Evolutionary conservation across 53 echinoderm and acorn worm genomes (phyloP).

Genomic region (Hippasteria phrygiana): DNA sequence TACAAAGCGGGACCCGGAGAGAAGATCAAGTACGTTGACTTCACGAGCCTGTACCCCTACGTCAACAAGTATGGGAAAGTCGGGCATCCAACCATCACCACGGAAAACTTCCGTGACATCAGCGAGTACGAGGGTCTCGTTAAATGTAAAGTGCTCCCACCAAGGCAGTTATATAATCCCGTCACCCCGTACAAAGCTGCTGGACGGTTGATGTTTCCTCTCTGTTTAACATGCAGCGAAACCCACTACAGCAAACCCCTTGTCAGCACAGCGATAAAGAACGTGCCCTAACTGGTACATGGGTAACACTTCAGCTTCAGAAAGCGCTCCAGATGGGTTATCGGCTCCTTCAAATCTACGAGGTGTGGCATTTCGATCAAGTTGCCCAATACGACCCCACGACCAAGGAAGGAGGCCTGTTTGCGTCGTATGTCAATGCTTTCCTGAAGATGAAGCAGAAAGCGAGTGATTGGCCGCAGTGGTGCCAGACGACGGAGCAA

Average conservation of each 20-base stretch:
- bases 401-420: conserved; percentile 21
- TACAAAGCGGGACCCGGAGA: conserved; percentile 45
- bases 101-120: conserved; percentile 33
- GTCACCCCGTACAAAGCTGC: conserved; percentile 48
- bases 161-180: conserved; percentile 41
- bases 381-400: conserved; percentile 10
- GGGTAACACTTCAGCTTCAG: conserved; percentile 61
- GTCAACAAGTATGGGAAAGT: conserved; percentile 69
- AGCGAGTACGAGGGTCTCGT: conserved; percentile 64
- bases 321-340: conserved; percentile 68
- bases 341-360: too few relatives aligned
- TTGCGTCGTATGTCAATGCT: conserved; percentile 70
- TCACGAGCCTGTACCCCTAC: conserved; percentile 69
- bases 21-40: conserved; percentile 71
- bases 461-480: conserved; percentile 67
- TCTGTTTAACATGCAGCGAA: conserved; percentile 66
- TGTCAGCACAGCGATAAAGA: conserved; percentile 59
- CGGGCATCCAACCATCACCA: conserved; percentile 60
- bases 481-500: conserved; percentile 64
- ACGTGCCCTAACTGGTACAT: conserved; percentile 50
- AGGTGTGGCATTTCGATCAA: conserved; percentile 71
- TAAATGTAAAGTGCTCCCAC: conserved; percentile 64
- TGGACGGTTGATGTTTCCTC: conserved; percentile 72
- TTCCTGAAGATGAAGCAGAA: conserved; percentile 77
- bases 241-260: neutral